Conservation (phyloP, 2,888 invertebrate genomes). For the Deilephila porcellus region DNA sequence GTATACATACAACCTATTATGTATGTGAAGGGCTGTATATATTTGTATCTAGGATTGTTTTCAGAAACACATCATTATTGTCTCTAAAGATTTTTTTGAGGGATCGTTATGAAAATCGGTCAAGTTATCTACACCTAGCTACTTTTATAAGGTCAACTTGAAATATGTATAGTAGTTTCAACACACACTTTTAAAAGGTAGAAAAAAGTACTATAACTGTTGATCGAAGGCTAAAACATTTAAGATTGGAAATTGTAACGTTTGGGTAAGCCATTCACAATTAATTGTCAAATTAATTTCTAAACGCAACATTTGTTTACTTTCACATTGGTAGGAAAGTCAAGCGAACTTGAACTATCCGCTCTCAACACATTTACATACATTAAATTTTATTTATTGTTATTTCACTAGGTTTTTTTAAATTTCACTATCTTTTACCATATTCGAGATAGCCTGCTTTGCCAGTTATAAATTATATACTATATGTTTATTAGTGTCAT, state of each 20-base stretch:
- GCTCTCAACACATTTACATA: conserved; percentile 13
- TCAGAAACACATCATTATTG: too few relatives aligned
- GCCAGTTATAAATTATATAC: not conserved
- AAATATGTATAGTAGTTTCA: too few relatives aligned
- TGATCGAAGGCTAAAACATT: too few relatives aligned
- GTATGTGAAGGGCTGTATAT: too few relatives aligned
- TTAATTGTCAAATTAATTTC: not conserved
- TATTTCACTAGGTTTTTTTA: not conserved
- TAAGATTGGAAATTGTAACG: too few relatives aligned
- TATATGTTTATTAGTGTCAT: not conserved
- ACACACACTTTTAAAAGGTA: too few relatives aligned
- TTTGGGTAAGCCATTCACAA: not conserved
- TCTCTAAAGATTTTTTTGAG: too few relatives aligned
- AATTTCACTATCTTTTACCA: not conserved
- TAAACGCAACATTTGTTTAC: conserved; percentile 24
- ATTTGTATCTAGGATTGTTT: too few relatives aligned
- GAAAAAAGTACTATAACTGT: too few relatives aligned
- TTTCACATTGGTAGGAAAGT: conserved; percentile 44
- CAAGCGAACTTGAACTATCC: conserved; percentile 40
- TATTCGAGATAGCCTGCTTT: not conserved
- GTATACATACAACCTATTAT: not conserved
- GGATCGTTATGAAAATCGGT: too few relatives aligned
- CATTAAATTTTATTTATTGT: conserved; percentile 13
- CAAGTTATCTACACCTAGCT: too few relatives aligned
- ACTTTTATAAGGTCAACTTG: too few relatives aligned